Base-by-base conservation (phyloP, 2,888 invertebrate genomes). In the Phaedon cochleariae region DNA sequence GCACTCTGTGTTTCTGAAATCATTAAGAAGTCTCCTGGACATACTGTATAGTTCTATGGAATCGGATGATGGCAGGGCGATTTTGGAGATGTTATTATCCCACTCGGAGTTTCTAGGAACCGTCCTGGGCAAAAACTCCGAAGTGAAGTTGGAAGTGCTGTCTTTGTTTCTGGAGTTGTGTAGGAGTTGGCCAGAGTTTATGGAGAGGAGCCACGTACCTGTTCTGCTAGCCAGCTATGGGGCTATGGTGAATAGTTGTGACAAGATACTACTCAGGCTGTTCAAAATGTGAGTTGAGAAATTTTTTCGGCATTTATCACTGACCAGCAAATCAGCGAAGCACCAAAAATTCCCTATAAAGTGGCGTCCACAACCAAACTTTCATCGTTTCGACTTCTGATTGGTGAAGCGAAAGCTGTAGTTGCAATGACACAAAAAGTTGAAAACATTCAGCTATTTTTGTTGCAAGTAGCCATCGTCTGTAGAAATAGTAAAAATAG, bases 71-170 rank as follows among this genome's bases (percentile, higher is more conserved):
- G 82, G 85, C 0, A 84, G 82, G 53, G 85, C 86, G 18, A 81
- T 92, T 6, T 90, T 92, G 72, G 91, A 92, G 68, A 91, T 93
- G 91, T 87, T 90, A 9, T 87, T 88, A 3, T 89, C 90, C 0
- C 93, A 94, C 83, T 93, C 94, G 0, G 90, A 92, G 76, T 93
- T 93, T 79, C 82, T 91, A 53, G 90, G 90, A 70, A 86, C 91
- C 5, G 87, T 92, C 81, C 79, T 93, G 17, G 88, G 65, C 87
- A 89, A 86, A 88, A 87, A 7, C 18, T 63, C 54, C 37, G 72
- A 68, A 6, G 64, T 69, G 21, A 73, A 77, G 58, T 29, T 65
- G 37, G 86, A 89, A 74, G 80, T 94, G 37, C 80, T 92, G 37
- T 87, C 89, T 74, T 85, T 94, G 60, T 80, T 95, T 26, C 86